A percentile compares a stretch with the other conserved stretches of the same genome.
These are phyloP conservation scores for Augochlora pura DNA, from an alignment of 1,140 invertebrate genomes.

Conservation along the genomic window DNA sequence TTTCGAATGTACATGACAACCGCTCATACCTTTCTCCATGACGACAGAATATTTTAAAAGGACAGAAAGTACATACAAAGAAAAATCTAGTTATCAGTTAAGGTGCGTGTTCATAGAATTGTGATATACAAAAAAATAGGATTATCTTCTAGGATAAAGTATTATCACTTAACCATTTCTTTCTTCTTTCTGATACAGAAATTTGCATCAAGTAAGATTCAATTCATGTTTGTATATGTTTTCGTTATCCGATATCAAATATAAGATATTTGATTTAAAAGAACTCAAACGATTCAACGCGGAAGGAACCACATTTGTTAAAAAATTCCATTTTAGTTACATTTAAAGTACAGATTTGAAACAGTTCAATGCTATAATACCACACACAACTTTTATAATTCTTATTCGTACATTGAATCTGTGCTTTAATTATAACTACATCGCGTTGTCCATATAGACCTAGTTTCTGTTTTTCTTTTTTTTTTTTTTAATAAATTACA, in stretches of 20 bases:
- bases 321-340: conserved; percentile 10
- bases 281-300: conserved; percentile 11
- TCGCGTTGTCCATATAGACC: neutral
- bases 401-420: conserved; percentile 15
- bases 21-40: neutral
- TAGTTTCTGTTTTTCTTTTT: conserved; percentile 3
- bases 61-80: neutral
- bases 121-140: conserved; percentile 8
- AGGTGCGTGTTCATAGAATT: conserved; percentile 3
- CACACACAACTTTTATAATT: neutral
- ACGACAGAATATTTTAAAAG: neutral
- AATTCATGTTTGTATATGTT: neutral
- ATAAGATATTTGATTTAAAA: conserved; percentile 3
- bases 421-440: conserved; percentile 20
- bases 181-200: conserved; percentile 25
- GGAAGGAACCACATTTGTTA: conserved; percentile 30
- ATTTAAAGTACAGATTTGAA: conserved; percentile 39
- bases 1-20: neutral
- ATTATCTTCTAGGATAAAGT: conserved; percentile 23
- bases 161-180: conserved; percentile 6
- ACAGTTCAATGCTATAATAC: conserved; percentile 2
- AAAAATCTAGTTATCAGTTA: neutral
- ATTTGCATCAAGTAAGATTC: conserved; percentile 17
- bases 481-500: conserved; percentile 26
- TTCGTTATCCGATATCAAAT: neutral